These are phyloP conservation scores for Cenopis cana DNA, from an alignment of 2,888 invertebrate genomes.

Conservation along the genomic window DNA sequence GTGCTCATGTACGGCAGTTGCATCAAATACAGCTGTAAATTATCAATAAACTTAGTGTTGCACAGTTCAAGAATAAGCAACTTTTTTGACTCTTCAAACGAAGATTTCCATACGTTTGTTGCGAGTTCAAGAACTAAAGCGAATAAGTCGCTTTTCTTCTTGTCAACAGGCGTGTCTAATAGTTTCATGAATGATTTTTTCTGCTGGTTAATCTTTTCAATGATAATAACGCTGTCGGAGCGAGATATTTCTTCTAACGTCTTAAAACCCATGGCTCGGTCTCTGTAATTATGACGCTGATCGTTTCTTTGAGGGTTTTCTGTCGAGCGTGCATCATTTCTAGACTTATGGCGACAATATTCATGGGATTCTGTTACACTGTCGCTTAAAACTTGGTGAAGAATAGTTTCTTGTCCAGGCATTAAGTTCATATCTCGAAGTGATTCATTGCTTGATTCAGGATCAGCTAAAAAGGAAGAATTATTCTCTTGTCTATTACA, in stretches of 20 bases:
- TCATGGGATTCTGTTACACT: not conserved
- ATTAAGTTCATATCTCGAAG: not conserved
- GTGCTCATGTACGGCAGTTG: slow-evolving; percentile 63
- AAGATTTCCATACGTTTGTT: slow-evolving; percentile 65
- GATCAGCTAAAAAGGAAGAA: slow-evolving; percentile 12
- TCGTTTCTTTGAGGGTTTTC: not conserved
- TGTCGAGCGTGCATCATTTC: not conserved
- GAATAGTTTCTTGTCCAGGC: not conserved
- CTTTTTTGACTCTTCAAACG: slow-evolving; percentile 66
- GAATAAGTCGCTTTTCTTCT: slow-evolving; percentile 62
- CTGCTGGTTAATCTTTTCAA: slow-evolving; percentile 62
- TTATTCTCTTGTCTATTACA: not conserved
- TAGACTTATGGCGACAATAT: not conserved
- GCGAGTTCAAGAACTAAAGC: slow-evolving; percentile 73
- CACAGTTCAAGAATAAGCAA: slow-evolving; percentile 67
- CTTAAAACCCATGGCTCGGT: slow-evolving; percentile 55
- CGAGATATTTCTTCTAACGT: slow-evolving; percentile 64
- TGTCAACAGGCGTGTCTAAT: slow-evolving; percentile 58
- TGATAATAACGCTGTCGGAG: slow-evolving; percentile 62
- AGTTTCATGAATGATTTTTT: slow-evolving; percentile 64
- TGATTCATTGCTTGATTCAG: not conserved
- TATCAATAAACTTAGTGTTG: slow-evolving; percentile 64
- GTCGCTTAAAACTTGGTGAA: not conserved
- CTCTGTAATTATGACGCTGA: not conserved
- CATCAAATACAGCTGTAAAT: slow-evolving; percentile 64